These are phyloP conservation scores for Conopomorpha cramerella DNA, from an alignment of 1,140 invertebrate genomes.

Conservation along the genomic window DNA sequence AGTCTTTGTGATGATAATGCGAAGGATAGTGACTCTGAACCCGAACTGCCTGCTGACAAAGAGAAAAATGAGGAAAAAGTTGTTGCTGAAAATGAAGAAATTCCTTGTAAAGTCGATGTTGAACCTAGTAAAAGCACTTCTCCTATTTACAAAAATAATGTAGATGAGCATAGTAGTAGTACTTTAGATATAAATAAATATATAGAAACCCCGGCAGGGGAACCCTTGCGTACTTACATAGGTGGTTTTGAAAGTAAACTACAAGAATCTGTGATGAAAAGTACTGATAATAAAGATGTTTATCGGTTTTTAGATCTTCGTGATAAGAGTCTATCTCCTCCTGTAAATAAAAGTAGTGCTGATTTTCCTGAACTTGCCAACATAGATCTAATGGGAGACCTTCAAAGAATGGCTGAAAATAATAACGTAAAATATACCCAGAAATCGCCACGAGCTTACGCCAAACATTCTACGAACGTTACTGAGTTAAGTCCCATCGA, in stretches of 20 bases:
- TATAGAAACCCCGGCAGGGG: conserved; percentile 44
- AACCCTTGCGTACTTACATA: conserved; percentile 47
- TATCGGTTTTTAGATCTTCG: no score
- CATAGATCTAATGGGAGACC: no score
- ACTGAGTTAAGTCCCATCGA: conserved; percentile 35
- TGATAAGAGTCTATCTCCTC: conserved; percentile 12
- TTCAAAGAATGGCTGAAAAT: conserved; percentile 17
- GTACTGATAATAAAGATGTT: conserved; percentile 12
- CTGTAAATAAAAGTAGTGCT: conserved; percentile 12
- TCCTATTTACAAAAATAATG: conserved; percentile 16
- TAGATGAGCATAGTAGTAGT: no score
- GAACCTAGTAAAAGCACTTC: no score
- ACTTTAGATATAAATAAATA: no score
- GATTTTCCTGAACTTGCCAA: no score
- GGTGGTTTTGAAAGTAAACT: conserved; percentile 44
- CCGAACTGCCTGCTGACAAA: conserved; percentile 44
- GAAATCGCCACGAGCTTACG: no score
- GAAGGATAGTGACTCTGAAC: conserved; percentile 66
- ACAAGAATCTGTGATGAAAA: conserved; percentile 17
- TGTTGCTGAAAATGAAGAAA: conserved; percentile 21
- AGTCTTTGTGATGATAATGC: conserved; percentile 80
- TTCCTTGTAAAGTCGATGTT: no score
- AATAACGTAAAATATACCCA: no score
- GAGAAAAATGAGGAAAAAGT: conserved; percentile 39
- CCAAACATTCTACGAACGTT: conserved; percentile 19